phyloP scores from a whole-genome alignment of 2,888 invertebrate genomes.

The Cantharis rufa region DNA sequence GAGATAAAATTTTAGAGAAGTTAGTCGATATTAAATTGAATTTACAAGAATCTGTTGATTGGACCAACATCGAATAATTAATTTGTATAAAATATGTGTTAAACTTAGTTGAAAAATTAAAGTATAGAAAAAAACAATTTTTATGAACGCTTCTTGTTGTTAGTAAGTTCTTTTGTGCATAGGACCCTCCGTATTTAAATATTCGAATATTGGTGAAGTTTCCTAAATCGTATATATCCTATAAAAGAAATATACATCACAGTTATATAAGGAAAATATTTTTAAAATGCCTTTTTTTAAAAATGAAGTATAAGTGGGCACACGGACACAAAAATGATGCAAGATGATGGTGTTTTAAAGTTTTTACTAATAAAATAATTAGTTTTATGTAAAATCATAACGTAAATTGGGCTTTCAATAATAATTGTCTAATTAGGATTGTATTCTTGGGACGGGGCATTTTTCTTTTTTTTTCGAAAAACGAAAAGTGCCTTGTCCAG shows the following conservation, averaged over 20 bases:
- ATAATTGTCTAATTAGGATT: conserved; percentile 43
- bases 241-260: conserved; percentile 39
- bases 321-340: conserved; percentile 33
- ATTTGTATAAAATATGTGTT: conserved; percentile 36
- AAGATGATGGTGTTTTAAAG: conserved; percentile 31
- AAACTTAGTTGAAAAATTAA: conserved; percentile 31
- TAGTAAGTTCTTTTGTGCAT: conserved; percentile 32
- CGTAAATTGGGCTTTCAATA: conserved; percentile 47
- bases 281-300: conserved; percentile 54
- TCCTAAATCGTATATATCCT: conserved; percentile 48
- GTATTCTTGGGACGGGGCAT: conserved; percentile 30
- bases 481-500: not conserved
- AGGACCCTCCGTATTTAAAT: conserved; percentile 29
- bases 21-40: conserved; percentile 33
- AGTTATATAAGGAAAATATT: conserved; percentile 47
- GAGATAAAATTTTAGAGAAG: conserved; percentile 33
- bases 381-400: conserved; percentile 42
- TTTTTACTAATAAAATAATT: conserved; percentile 41
- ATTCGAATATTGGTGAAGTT: conserved; percentile 47
- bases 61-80: conserved; percentile 51
- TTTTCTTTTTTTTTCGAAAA: not conserved
- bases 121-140: conserved; percentile 32
- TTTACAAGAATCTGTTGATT: conserved; percentile 41
- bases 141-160: conserved; percentile 49
- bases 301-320: conserved; percentile 36